phyloP scores from a whole-genome alignment of 2,888 invertebrate genomes.

The Andrena praecox region DNA sequence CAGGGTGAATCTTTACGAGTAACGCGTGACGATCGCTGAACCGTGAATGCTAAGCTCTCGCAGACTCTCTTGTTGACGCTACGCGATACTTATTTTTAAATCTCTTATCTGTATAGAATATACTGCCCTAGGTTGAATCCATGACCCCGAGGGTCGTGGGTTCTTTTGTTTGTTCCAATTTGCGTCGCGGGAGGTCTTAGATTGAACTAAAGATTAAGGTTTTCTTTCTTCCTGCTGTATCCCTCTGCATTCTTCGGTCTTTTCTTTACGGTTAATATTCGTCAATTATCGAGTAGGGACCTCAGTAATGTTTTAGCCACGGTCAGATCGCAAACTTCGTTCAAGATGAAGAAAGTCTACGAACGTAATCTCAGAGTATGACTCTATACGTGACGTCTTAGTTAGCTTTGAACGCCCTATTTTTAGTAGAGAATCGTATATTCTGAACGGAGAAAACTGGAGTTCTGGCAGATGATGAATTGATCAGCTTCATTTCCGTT shows the following conservation, averaged over 20 bases:
- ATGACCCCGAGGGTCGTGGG: background rate
- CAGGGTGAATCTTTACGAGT: background rate
- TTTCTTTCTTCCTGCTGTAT: background rate
- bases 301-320: background rate
- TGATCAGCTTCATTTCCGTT: conserved; percentile 4
- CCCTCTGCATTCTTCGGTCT: background rate
- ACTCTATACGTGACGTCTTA: background rate
- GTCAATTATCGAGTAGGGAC: background rate
- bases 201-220: background rate
- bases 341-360: background rate
- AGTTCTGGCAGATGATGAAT: background rate
- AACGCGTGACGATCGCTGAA: conserved; percentile 6
- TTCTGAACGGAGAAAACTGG: background rate
- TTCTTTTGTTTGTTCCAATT: background rate
- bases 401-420: background rate
- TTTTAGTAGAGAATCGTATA: background rate
- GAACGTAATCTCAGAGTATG: background rate
- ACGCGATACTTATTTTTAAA: conserved; percentile 70
- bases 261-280: background rate
- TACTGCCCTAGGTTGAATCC: background rate
- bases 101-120: background rate
- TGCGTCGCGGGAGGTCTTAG: background rate
- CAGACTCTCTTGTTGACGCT: conserved; percentile 12
- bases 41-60: background rate
- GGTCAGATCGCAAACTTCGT: background rate